phyloP scores from a whole-genome alignment of 1,140 invertebrate genomes.

The Pseudomyrmex dendroicus region DNA sequence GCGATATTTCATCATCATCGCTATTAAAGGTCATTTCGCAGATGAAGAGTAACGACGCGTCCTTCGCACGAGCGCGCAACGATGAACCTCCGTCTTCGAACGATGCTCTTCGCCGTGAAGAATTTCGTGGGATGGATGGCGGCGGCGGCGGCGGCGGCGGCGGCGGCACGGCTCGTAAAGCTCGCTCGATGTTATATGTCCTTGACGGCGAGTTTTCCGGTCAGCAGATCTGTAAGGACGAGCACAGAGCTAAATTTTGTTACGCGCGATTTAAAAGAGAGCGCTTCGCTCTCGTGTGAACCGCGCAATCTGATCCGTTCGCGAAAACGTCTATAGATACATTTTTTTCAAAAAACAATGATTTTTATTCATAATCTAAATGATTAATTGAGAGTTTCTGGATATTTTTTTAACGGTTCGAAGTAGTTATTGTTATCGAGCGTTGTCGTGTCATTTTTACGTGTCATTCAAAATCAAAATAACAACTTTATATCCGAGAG shows the following conservation, averaged over 20 bases:
- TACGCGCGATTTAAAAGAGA: constrained; percentile 25
- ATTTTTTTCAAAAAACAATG: too few species aligned
- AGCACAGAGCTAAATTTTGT: constrained; percentile 7
- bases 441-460: too few species aligned
- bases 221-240: not conserved
- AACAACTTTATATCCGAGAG: too few species aligned
- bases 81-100: constrained; percentile 43
- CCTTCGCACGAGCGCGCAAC: constrained; percentile 67
- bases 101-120: constrained; percentile 30
- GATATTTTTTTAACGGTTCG: too few species aligned
- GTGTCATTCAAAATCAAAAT: too few species aligned
- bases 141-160: not conserved
- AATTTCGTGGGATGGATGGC: constrained; percentile 32
- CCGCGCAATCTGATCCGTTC: too few species aligned
- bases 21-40: constrained; percentile 76
- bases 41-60: constrained; percentile 80
- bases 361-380: too few species aligned
- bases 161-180: constrained; percentile 21
- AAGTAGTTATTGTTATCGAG: too few species aligned
- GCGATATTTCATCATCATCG: constrained; percentile 80
- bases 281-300: too few species aligned
- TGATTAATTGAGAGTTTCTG: too few species aligned
- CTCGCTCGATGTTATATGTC: constrained; percentile 6
- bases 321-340: too few species aligned
- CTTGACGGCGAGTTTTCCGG: constrained; percentile 34